These are phyloP conservation scores for Serilophus lunatus DNA, from an alignment of 2,113 vertebrate genomes.

Conservation along the genomic window DNA sequence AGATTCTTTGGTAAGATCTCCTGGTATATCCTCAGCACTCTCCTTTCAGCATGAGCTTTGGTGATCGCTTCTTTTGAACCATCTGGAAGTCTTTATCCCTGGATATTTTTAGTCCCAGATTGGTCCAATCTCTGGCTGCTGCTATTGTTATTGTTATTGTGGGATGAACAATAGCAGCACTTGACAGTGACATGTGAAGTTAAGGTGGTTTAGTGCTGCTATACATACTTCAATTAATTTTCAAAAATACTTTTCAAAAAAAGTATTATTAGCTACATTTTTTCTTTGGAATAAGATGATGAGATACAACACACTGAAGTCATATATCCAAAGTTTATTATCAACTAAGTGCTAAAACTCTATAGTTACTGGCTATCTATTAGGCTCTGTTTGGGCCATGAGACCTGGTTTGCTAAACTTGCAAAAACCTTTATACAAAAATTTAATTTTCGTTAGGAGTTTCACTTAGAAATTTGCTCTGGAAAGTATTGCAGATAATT, in stretches of 20 bases:
- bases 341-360: neutral
- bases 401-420: neutral
- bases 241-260: neutral
- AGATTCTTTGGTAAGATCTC: neutral
- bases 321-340: neutral
- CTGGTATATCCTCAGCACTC: neutral
- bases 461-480: neutral
- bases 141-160: too few species aligned
- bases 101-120: conserved; percentile 34
- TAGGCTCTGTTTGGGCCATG: neutral
- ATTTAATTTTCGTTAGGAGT: neutral
- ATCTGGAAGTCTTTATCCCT: conserved; percentile 25
- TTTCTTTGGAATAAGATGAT: neutral
- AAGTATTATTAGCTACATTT: neutral
- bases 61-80: conserved; percentile 48
- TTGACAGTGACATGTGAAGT: neutral
- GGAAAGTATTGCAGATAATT: neutral
- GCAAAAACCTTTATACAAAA: neutral
- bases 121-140: neutral
- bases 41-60: neutral
- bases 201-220: neutral
- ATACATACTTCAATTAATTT: conserved; percentile 1
- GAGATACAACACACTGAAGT: neutral
- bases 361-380: neutral
- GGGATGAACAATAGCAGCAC: conserved; percentile 11